These are phyloP conservation scores for Tachuris rubrigastra DNA, from an alignment of 2,113 vertebrate genomes.

Conservation along the genomic window DNA sequence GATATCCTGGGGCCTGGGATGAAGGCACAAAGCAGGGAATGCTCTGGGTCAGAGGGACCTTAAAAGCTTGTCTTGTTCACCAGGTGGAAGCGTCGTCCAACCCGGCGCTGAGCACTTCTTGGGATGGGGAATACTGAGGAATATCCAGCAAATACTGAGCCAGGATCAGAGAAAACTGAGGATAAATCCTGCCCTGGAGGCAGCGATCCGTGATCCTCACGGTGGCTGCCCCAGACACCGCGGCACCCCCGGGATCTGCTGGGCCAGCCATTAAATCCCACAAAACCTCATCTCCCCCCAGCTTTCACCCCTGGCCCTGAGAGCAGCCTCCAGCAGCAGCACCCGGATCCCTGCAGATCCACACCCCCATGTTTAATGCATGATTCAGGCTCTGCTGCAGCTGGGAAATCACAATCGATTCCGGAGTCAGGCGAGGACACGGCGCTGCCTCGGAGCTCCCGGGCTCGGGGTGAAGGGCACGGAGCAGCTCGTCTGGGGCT, in stretches of 20 bases:
- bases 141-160: background rate
- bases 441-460: background rate
- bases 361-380: background rate
- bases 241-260: background rate
- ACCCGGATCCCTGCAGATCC: background rate
- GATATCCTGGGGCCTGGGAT: slow-evolving; percentile 89
- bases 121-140: background rate
- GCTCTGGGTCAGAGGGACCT: background rate
- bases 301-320: background rate
- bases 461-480: background rate
- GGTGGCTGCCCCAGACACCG: background rate
- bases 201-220: background rate
- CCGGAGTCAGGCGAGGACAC: background rate
- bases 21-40: background rate
- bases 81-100: background rate
- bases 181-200: background rate
- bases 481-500: background rate
- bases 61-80: background rate
- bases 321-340: background rate
- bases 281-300: background rate
- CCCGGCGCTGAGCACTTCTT: background rate
- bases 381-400: background rate
- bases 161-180: background rate
- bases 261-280: background rate
- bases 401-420: background rate